phyloP scores from a whole-genome alignment of 2,113 vertebrate genomes.

The Callithrix jacchus region DNA sequence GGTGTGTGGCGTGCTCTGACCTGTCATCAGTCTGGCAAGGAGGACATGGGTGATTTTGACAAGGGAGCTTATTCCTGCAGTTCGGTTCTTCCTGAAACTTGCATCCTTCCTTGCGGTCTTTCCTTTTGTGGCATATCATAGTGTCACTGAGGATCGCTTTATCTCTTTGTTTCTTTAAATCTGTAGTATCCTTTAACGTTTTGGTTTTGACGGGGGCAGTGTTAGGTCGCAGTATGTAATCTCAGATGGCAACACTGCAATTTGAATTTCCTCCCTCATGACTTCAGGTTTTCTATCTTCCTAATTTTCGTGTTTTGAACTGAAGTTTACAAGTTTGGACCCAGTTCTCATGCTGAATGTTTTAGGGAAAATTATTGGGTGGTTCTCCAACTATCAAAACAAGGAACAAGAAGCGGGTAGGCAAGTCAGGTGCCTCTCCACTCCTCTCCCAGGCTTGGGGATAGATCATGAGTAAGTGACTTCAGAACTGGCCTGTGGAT shows the following conservation, averaged over 20 bases:
- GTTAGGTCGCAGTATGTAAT: background rate
- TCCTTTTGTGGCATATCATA: conserved; percentile 68
- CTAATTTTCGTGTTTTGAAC: conserved; percentile 30
- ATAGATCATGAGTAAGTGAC: conserved; percentile 41
- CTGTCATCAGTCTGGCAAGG: conserved; percentile 40
- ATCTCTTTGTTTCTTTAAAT: conserved; percentile 70
- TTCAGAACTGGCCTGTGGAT: conserved; percentile 27
- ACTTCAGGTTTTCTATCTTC: background rate
- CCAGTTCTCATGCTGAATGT: conserved; percentile 32
- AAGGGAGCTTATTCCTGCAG: conserved; percentile 67
- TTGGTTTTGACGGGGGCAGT: conserved; percentile 51
- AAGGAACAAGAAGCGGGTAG: background rate
- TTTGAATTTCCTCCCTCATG: background rate
- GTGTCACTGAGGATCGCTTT: conserved; percentile 74
- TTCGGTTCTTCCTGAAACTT: conserved; percentile 72
- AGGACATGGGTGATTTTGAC: conserved; percentile 63
- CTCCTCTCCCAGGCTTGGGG: background rate
- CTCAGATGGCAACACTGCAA: background rate
- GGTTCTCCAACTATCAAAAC: conserved; percentile 60
- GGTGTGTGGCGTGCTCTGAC: conserved; percentile 30
- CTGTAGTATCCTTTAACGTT: conserved; percentile 56
- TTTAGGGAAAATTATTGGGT: conserved; percentile 47
- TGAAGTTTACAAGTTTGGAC: conserved; percentile 32
- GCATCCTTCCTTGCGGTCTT: conserved; percentile 58
- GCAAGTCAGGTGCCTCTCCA: background rate